Evolutionary conservation across 2,888 invertebrate genomes (phyloP), one percentile per base, ranked within the genome.

Genomic region (Crioceris asparagi): DNA sequence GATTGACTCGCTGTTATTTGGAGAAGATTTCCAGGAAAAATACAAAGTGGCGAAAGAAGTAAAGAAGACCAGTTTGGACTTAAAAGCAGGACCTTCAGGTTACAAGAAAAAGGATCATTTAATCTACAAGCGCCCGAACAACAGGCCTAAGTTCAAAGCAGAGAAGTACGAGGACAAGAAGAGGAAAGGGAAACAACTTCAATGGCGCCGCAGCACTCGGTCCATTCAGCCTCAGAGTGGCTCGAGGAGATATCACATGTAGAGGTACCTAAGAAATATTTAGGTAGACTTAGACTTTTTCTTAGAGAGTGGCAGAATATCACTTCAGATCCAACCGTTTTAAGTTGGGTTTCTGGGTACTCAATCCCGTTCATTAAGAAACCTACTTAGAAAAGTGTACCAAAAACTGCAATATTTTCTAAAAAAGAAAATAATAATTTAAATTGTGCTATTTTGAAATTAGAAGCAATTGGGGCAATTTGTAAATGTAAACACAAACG

Each of bases 381-480:
- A 21, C 33, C 23, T 6, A 12, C 11, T 19, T 23, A 33, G 15
- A 7, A 23, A 14, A 21, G 2, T 15, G 7, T 11, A 4, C 33
- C 33, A 8, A 33, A 33, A 23, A 16, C 23, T 21, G n/a, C n/a
- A n/a, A 6, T 6, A 12, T 23, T 33, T 21, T 12, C 5, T 7
- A 33, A 33, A 21, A 33, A 21, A 33, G 23, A 33, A 11, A 11
- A 11, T 7, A 18, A 10, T 19, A 7, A 10, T 12, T 33, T 23
- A 23, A 12, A 21, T 23, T 10, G 6, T 10, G 33, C 18, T 5
- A 32, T 32, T 32, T 17, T 12, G 12, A 17, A 32, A 8, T n/a
- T n/a, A n/a, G n/a, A n/a, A n/a, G n/a, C n/a, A n/a, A 32, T 11
- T 19, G 23, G 35, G 11, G 35, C 35, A 4, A 35, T 26, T 14